A percentile compares a stretch with the other conserved stretches of the same genome.
These are phyloP conservation scores for Holotrichia oblita DNA, from an alignment of 1,140 invertebrate genomes.

Conservation along the genomic window DNA sequence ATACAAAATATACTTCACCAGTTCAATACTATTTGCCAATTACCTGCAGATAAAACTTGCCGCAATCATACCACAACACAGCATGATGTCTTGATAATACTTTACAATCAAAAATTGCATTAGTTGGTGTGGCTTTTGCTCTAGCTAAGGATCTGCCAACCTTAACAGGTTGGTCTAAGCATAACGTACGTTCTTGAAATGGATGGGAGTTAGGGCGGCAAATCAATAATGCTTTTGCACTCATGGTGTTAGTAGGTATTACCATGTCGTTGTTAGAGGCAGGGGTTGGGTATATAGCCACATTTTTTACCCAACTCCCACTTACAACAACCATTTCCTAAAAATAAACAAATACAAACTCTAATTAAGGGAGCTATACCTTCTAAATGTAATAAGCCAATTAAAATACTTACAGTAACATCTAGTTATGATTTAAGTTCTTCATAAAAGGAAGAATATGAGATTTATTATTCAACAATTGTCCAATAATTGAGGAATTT, in stretches of 20 bases:
- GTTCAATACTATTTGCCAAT: slow-evolving; percentile 47
- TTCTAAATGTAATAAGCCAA: not conserved
- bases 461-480: slow-evolving; percentile 21
- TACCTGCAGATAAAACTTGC: slow-evolving; percentile 82
- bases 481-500: slow-evolving; percentile 33
- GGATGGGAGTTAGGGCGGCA: slow-evolving; percentile 93
- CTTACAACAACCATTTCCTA: slow-evolving; percentile 64
- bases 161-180: slow-evolving; percentile 77
- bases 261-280: slow-evolving; percentile 53
- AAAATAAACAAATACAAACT: slow-evolving; percentile 38
- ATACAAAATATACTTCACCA: not conserved
- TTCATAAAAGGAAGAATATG: slow-evolving; percentile 34
- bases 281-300: slow-evolving; percentile 55
- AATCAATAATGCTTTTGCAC: slow-evolving; percentile 80
- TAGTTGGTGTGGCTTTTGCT: slow-evolving; percentile 77
- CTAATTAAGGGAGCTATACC: not conserved
- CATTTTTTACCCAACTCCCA: slow-evolving; percentile 61
- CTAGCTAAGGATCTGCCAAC: slow-evolving; percentile 94
- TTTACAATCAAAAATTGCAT: slow-evolving; percentile 99
- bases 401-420: slow-evolving; percentile 40
- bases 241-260: slow-evolving; percentile 60
- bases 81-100: slow-evolving; percentile 98
- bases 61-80: slow-evolving; percentile 92
- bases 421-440: slow-evolving; percentile 26
- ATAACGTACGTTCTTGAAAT: slow-evolving; percentile 81